Percentiles rank a stretch among this genome's conserved stretches.
These are phyloP conservation scores for Drosophila longiperda DNA, from an alignment of 2,888 invertebrate genomes.

Conservation along the genomic window DNA sequence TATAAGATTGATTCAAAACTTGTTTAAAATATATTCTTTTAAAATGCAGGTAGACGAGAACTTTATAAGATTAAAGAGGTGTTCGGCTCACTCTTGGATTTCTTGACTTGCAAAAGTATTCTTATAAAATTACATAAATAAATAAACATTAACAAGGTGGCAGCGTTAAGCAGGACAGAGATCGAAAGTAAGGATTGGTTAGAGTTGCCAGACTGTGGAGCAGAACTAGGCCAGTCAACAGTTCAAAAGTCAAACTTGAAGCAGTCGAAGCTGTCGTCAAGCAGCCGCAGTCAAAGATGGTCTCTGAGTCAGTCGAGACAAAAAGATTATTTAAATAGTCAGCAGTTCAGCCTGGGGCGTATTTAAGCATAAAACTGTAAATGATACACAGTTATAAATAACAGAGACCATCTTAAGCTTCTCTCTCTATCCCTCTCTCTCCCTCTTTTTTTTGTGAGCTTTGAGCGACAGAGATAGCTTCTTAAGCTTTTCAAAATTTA, in stretches of 20 bases:
- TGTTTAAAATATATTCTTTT: no score
- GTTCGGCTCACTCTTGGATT: not conserved
- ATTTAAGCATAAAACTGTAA: no score
- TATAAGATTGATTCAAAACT: no score
- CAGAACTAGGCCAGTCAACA: not conserved
- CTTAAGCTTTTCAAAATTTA: slow-evolving; percentile 27
- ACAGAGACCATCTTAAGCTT: not conserved
- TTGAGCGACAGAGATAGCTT: not conserved
- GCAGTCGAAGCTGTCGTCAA: not conserved
- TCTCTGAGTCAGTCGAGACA: not conserved
- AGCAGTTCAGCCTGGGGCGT: not conserved
- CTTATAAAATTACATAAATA: not conserved
- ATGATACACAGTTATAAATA: no score
- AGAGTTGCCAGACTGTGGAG: not conserved
- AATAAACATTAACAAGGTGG: not conserved
- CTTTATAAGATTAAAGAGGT: no score
- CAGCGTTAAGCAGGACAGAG: not conserved
- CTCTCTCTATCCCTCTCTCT: not conserved
- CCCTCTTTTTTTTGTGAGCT: not conserved
- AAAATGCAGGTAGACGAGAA: no score
- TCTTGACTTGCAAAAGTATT: not conserved
- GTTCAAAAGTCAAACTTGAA: not conserved
- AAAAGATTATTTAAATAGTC: not conserved
- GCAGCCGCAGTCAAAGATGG: not conserved
- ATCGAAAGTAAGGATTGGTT: not conserved